Conservation (phyloP, 2,888 invertebrate genomes). For the Allygus modestus region DNA sequence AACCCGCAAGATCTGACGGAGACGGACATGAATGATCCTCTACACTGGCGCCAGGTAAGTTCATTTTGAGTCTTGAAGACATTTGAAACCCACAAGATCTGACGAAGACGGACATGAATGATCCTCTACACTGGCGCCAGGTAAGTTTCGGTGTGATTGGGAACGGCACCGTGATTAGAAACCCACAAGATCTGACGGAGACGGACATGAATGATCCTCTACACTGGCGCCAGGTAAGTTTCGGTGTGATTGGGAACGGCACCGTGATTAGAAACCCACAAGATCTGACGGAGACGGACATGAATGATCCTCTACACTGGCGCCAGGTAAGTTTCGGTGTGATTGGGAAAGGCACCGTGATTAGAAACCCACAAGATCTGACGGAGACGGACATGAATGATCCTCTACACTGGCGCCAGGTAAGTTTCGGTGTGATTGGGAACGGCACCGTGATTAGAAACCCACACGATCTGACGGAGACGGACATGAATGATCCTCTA, state of each 20-base stretch:
- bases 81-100: too few species aligned
- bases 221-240: conserved; percentile 8
- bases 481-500: background rate
- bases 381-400: background rate
- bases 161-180: background rate
- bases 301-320: background rate
- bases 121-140: too few species aligned
- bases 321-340: conserved; percentile 11
- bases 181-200: background rate
- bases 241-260: too few species aligned
- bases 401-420: conserved; percentile 8
- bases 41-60: conserved; percentile 8
- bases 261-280: background rate
- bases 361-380: background rate
- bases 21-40: background rate
- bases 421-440: too few species aligned
- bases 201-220: background rate
- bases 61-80: background rate
- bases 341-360: background rate
- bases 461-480: background rate
- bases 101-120: too few species aligned
- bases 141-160: too few species aligned
- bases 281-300: background rate
- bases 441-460: background rate
- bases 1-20: background rate